A percentile compares a stretch with the other conserved stretches of the same genome.
phyloP scores from a whole-genome alignment of 2,113 vertebrate species.

The Erpornis zantholeuca region DNA sequence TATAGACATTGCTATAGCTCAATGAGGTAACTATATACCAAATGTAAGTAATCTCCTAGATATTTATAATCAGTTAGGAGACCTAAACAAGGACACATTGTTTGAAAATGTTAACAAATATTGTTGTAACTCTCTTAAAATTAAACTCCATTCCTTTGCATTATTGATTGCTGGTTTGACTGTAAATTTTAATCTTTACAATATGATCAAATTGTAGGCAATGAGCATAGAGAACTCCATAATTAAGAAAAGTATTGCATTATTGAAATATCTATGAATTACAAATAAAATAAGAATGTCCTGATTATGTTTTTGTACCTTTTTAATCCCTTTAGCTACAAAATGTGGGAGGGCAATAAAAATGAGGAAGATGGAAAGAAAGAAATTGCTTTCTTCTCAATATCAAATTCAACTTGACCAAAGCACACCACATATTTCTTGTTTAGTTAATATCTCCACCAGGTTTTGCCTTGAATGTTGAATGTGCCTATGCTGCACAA shows the following conservation, averaged over 20 bases:
- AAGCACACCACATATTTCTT: background rate
- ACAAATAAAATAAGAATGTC: conserved; percentile 9
- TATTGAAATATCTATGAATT: conserved; percentile 28
- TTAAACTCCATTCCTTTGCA: background rate
- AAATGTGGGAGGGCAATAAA: background rate
- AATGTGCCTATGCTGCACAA: background rate
- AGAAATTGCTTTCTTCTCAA: background rate
- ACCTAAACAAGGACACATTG: background rate
- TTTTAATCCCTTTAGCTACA: background rate
- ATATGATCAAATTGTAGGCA: conserved; percentile 1
- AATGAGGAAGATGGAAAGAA: background rate
- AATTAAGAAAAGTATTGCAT: conserved; percentile 27
- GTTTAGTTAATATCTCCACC: background rate
- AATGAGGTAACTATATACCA: background rate
- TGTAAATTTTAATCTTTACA: conserved; percentile 30
- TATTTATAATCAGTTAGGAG: background rate
- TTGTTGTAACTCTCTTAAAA: background rate
- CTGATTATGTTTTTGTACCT: conserved; percentile 21
- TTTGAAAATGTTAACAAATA: conserved; percentile 6
- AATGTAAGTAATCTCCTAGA: background rate
- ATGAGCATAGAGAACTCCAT: background rate
- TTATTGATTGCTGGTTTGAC: background rate
- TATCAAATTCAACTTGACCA: background rate
- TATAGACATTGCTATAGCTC: background rate
- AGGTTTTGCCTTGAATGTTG: conserved; percentile 25